Evolutionary conservation across 1,140 invertebrate species (phyloP), one percentile per base, ranked within the genome.

Genomic region (Drosophila kohkoa): DNA sequence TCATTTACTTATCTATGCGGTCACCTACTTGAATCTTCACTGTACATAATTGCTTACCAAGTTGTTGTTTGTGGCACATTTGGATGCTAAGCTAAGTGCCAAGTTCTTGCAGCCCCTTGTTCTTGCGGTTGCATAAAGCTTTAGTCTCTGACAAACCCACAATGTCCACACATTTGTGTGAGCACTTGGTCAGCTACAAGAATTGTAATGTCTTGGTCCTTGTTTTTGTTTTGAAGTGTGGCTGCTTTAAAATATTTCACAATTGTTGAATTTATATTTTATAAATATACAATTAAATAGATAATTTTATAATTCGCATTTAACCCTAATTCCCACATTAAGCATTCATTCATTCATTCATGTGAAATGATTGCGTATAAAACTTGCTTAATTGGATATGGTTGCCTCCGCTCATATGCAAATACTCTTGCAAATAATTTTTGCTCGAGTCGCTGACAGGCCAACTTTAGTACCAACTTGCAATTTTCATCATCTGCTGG

Each of bases 1-100:
- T 73, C 79, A 87, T 87, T 87, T 75, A 65, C 83, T 82, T 87
- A 87, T 87, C 83, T 68, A 10, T 49, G 58, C 59, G 64, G 74
- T 32, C 66, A 58, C 45, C 54, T 69, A 57, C 48, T 48, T 57
- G 49, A 35, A 28, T 20, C 63, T 43, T 15, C 71, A 57, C 66
- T 62, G 48, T 62, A 20, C 35, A 5, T n/a, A 51, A 7, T 5
- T 48, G 45, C 25, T 51, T n/a, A 51, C 49, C 49, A 52, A 49
- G 41, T 77, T 43, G 41, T 43, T n/a, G 77, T 88, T 88, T 88
- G 76, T 87, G 71, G 77, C 69, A 71, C 82, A 77, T 87, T 88
- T 68, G 83, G 82, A 79, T 82, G 79, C 79, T 74, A 82, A 88
- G 79, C 68, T 57, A 45, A 77, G 43, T 71, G 70, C 60, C 68